A percentile compares a stretch with the other conserved stretches of the same genome.
Evolutionary conservation across 2,797 vertebrate species (phyloP).

Genomic region (Characodon lateralis): DNA sequence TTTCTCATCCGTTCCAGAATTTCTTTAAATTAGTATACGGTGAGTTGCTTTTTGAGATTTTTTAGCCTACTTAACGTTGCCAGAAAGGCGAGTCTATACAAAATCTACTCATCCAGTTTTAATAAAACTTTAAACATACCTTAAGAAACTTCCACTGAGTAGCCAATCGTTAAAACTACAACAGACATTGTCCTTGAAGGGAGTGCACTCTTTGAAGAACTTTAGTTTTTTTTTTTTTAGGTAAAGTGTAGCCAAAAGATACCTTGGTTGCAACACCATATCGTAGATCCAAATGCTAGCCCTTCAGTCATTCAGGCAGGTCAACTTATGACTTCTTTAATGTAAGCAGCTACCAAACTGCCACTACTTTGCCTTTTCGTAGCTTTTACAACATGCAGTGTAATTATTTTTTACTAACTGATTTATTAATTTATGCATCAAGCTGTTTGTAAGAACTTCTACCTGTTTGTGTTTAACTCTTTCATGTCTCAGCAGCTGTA

Average conservation of each 20-base stretch:
- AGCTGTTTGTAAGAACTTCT: constrained; percentile 7
- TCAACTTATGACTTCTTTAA: not conserved
- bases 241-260: not conserved
- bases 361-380: not conserved
- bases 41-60: not conserved
- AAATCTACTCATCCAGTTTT: not conserved
- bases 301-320: not conserved
- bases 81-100: not conserved
- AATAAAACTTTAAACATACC: not conserved
- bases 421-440: not conserved
- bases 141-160: not conserved
- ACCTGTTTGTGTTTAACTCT: constrained; percentile 1
- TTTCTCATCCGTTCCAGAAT: not conserved
- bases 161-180: not conserved
- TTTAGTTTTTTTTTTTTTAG: not conserved
- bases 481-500: constrained; percentile 3
- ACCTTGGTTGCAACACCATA: not conserved
- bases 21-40: not conserved
- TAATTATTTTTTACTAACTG: not conserved
- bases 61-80: not conserved
- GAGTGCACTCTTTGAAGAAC: no score
- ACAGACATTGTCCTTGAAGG: not conserved
- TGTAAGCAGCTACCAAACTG: not conserved
- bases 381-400: not conserved
- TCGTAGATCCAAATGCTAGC: not conserved